Conservation (phyloP, 2,113 vertebrate species). For the Platycercus adscitus region DNA sequence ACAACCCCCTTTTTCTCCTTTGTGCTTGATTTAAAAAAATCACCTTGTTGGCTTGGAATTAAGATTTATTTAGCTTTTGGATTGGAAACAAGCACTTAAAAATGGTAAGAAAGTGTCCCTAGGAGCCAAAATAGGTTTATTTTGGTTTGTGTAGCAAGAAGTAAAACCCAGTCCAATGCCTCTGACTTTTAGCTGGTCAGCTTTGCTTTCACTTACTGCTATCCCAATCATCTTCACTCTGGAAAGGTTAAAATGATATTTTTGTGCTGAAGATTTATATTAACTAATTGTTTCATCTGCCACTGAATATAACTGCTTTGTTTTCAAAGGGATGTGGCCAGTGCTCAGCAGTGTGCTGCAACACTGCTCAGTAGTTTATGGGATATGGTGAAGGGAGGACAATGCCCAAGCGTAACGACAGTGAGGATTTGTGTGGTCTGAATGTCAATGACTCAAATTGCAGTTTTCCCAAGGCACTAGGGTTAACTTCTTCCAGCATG, state of each 20-base stretch:
- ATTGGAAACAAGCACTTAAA: not conserved
- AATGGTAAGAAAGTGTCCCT: not conserved
- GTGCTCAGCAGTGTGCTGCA: not conserved
- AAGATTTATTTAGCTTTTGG: not conserved
- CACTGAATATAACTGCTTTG: not conserved
- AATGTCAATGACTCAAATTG: not conserved
- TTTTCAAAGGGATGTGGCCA: not conserved
- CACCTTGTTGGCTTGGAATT: not conserved
- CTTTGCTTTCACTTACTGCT: not conserved
- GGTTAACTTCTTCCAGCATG: not conserved
- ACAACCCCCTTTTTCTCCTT: not conserved
- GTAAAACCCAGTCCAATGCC: not conserved
- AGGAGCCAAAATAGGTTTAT: not conserved
- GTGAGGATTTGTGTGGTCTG: not conserved
- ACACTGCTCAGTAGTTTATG: accelerated
- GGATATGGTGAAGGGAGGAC: not conserved
- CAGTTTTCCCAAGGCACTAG: not conserved
- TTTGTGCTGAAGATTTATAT: not conserved
- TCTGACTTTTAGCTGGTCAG: not conserved
- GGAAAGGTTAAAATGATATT: not conserved
- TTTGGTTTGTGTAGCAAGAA: not conserved
- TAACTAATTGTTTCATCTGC: not conserved
- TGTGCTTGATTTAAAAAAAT: not conserved
- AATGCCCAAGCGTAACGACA: not conserved
- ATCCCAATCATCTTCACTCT: not conserved